Base-by-base conservation (phyloP, 2,888 invertebrate species). In the Ferrisia virgata region DNA sequence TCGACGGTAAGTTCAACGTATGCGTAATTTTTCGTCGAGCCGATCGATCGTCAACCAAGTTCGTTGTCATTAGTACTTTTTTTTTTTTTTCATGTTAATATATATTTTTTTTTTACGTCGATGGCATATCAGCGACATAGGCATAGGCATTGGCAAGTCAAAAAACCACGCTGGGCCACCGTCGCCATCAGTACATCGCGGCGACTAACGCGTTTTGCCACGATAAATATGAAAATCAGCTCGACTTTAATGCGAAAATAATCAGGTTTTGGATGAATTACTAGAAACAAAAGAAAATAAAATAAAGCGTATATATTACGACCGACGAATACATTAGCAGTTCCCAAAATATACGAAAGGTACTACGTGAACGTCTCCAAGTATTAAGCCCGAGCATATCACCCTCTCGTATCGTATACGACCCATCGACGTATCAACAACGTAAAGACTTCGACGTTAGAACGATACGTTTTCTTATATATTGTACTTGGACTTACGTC, bases 221-320 rank as follows among this genome's bases (percentile, higher is more conserved):
- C 36, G 83, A 83, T 83, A 83, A 83, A 72, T 69, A 83, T 72
- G 69, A 40, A 83, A 83, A 83, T 83, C 43, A 83, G 64, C 39
- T 58, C 39, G 43, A 33, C 40, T 69, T 83, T 31, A 76, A 76
- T 83, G 72, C 43, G 72, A 82, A 82, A 82, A 72, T 83, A 83
- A 83, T 83, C 83, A 83, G 72, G 83, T 83, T 83, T 83, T 83
- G 83, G 76, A 83, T 76, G 83, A 72, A 83, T 83, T 83, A 53
- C 31, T 53, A 18, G 80, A 82, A 82, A 82, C 64, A 69, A 82
- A 69, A 40, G 64, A 83, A 83, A 83, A 76, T 76, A 76, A 76
- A 76, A 36, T 76, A 76, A 76, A 76, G 33, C 72, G 72, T 36
- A 76, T 76, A 76, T 76, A 76, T 76, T 76, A 76, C 72, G 13